Base-by-base conservation (phyloP, 1,140 invertebrate species). In the Agrypnia vestita region DNA sequence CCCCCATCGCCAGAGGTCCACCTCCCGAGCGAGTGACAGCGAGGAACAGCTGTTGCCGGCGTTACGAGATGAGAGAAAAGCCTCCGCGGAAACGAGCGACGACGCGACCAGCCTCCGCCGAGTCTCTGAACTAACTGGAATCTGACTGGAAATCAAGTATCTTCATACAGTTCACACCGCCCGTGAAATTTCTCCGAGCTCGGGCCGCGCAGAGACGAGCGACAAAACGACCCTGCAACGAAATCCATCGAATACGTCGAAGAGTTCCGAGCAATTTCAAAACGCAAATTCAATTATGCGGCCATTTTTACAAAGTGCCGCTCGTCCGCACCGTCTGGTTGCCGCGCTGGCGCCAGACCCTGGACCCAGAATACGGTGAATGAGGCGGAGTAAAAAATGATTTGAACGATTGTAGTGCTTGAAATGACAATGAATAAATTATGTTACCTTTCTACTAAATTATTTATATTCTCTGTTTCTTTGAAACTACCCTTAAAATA, bases 11-110 rank as follows among this genome's bases (percentile, higher is more conserved):
- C 25, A 35, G 25, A 35, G 25, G 6, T 35, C 6, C 25, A 35
- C 25, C 25, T 35, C 25, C 6, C 6, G 21, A 19, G 61, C 35
- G 61, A 64, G 25, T 64, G 61, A 64, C 61, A 64, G 61, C 35
- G 13, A 43, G 25, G 19, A 19, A 64, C 61, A 64, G 61, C 61
- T 64, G 61, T 64, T 64, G 61, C 61, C 61, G 61, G 61, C 21
- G n/a, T 64, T 43, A 64, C 61, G 61, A 64, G 59, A 25, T n/a
- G 53, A 8, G 55, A 59, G 21, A 59, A 19, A 59, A 15, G n/a
- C 25, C 12, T 64, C 35, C 61, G 21, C 21, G 21, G 35, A 64
- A 6, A n/a, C 25, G n/a, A 13, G 9, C 3, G 61, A 43, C 61
- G 11, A 64, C 61, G 25, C 61, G 11, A 44, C 61, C 35, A n/a